phyloP scores from a whole-genome alignment of 2,888 invertebrate genomes.

The Mythimna albipuncta region DNA sequence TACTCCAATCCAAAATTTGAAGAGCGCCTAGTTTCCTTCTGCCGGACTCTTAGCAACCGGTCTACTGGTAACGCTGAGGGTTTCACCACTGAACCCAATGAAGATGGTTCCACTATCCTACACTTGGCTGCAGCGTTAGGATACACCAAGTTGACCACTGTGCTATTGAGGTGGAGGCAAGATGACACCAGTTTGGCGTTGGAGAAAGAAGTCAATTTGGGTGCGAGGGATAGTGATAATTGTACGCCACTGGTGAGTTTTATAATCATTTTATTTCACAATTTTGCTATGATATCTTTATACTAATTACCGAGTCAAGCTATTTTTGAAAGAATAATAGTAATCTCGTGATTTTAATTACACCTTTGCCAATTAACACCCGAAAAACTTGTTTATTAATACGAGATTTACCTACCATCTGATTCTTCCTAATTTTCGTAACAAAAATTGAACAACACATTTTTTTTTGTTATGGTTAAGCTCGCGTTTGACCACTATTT shows the following conservation, averaged over 20 bases:
- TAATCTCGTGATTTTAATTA: no score
- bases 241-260: slow-evolving; percentile 96
- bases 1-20: slow-evolving; percentile 95
- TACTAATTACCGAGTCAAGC: no score
- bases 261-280: no score
- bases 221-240: slow-evolving; percentile 97
- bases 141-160: slow-evolving; percentile 95
- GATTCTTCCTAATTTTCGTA: no score
- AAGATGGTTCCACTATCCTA: slow-evolving; percentile 93
- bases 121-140: slow-evolving; percentile 98
- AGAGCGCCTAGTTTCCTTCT: slow-evolving; percentile 96
- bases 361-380: no score
- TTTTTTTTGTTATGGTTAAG: no score
- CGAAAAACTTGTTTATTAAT: no score
- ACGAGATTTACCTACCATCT: no score
- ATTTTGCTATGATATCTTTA: no score
- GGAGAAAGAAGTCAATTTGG: slow-evolving; percentile 97
- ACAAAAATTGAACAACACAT: no score
- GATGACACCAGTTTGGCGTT: slow-evolving; percentile 96
- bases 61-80: slow-evolving; percentile 90
- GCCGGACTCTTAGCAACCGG: slow-evolving; percentile 93
- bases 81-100: slow-evolving; percentile 85
- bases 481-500: no score
- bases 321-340: no score
- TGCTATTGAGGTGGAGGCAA: slow-evolving; percentile 96